Evolutionary conservation across 2,888 invertebrate species (phyloP), one percentile per base, ranked within the genome.

Genomic region (Rhamnusium bicolor): DNA sequence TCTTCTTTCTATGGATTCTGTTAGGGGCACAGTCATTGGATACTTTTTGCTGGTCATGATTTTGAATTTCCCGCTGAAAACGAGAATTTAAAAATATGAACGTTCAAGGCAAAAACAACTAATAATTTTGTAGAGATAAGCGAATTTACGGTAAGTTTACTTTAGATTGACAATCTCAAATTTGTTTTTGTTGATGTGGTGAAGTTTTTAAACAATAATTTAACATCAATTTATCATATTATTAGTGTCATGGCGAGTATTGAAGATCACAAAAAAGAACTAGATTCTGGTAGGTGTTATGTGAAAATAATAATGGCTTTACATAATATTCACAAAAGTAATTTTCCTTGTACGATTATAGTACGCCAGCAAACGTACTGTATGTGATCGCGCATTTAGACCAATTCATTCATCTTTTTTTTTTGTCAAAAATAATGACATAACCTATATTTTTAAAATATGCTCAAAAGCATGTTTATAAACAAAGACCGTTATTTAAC

Each of bases 221-320:
- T 67, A 24, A 24, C 58, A 56, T 29, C 40, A 58, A 58, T 63
- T 70, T 70, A 51, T 24, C 40, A 40, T 40, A 40, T 40, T 68
- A 40, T 32, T 32, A 32, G 29, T 68, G 62, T 68, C 79, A 83
- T 80, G 80, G 82, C 82, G 79, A 83, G 69, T 79, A 72, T 74
- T 67, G 83, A 82, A 80, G 80, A 82, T 78, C 81, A 81, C 72
- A 81, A 82, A 79, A 82, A 83, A 79, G 82, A 81, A 74, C 75
- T 79, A 81, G 79, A 83, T 73, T 78, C 79, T 82, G 84, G 84
- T 85, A 84, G 82, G 84, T 85, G 83, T 81, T 27, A 68, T 49
- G 65, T 54, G 51, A 65, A 32, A 58, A 58, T 40, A 19, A 32
- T 27, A 53, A 62, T 14, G 69, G 21, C n/a, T 56, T 65, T 71